These are phyloP conservation scores for Coracopsis vasa DNA, from an alignment of 2,113 vertebrate species.

Conservation along the genomic window DNA sequence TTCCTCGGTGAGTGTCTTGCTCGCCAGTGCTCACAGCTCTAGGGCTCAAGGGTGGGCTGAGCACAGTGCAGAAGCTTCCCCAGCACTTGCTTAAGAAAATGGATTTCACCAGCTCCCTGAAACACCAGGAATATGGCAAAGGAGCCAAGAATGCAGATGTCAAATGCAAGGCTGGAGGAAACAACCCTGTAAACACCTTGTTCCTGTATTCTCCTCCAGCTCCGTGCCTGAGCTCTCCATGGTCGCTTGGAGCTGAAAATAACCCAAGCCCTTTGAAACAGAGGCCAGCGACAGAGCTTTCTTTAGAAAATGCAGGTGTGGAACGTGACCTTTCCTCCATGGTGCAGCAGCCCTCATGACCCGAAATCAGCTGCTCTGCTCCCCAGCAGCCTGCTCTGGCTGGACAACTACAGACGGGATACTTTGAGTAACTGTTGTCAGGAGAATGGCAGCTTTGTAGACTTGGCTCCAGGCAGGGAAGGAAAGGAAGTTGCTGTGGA, in stretches of 20 bases:
- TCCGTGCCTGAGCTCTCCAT: background rate
- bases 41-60: background rate
- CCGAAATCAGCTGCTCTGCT: background rate
- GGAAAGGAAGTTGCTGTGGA: background rate
- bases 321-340: background rate
- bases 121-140: background rate
- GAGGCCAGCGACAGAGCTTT: slow-evolving; percentile 17
- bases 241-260: slow-evolving; percentile 19
- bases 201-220: slow-evolving; percentile 28
- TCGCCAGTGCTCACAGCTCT: background rate
- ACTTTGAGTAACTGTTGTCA: background rate
- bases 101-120: background rate
- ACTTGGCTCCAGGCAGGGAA: background rate
- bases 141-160: background rate
- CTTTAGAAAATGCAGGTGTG: slow-evolving; percentile 55
- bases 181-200: slow-evolving; percentile 13
- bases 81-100: background rate
- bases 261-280: background rate
- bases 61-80: background rate
- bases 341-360: background rate
- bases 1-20: background rate
- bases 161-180: slow-evolving; percentile 11
- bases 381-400: background rate
- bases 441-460: background rate
- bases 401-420: background rate